These are phyloP conservation scores for Sinelater perroti DNA, from an alignment of 2,888 invertebrate species.

Conservation along the genomic window DNA sequence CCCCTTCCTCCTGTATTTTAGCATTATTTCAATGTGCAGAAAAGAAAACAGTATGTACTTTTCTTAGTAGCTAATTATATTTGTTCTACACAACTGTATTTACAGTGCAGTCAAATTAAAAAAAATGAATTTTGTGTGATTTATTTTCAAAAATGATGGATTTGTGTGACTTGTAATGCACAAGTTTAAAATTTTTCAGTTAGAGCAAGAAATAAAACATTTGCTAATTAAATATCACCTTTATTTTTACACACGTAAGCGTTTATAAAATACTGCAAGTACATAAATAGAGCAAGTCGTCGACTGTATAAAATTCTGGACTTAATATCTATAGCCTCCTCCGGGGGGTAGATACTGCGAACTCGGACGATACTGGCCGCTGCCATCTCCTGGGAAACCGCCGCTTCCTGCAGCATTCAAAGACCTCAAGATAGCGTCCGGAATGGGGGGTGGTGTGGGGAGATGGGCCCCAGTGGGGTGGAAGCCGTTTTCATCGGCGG, in stretches of 20 bases:
- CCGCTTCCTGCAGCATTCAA: slow-evolving; percentile 44
- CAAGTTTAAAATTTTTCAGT: no score
- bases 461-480: slow-evolving; percentile 65
- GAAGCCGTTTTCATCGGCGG: slow-evolving; percentile 69
- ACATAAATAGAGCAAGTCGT: slow-evolving; percentile 9
- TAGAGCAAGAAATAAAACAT: no score
- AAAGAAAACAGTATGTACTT: no score
- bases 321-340: slow-evolving; percentile 22
- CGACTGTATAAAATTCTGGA: background rate
- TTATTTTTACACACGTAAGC: slow-evolving; percentile 18
- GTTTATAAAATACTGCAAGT: slow-evolving; percentile 17
- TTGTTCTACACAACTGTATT: no score
- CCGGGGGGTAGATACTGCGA: slow-evolving; percentile 25
- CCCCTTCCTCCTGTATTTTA: no score
- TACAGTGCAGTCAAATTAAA: no score
- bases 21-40: no score
- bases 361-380: slow-evolving; percentile 49
- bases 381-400: slow-evolving; percentile 35
- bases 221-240: slow-evolving; percentile 3
- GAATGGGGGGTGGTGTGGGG: slow-evolving; percentile 69
- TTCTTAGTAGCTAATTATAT: no score
- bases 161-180: no score
- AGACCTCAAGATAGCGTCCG: slow-evolving; percentile 63
- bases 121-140: no score
- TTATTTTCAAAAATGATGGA: no score